Evolutionary conservation across 2,113 vertebrate species (phyloP).

Genomic region (Hipposideros armiger): DNA sequence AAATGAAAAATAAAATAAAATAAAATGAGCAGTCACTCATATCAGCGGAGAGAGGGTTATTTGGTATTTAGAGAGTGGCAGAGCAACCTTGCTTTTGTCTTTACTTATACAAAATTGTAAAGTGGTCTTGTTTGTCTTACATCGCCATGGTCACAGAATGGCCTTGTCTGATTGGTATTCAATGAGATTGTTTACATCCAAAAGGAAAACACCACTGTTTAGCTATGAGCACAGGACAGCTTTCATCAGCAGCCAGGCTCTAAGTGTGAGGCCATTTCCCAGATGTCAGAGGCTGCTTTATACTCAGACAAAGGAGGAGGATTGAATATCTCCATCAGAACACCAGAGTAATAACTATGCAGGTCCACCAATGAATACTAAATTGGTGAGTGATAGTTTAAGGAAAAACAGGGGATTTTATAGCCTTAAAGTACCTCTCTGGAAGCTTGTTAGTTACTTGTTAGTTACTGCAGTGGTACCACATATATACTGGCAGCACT

Average conservation of each 20-base stretch:
- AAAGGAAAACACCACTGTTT: not conserved
- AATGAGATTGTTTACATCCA: not conserved
- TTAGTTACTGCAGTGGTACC: not conserved
- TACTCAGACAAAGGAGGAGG: not conserved
- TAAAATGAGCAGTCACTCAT: not conserved
- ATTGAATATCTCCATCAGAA: not conserved
- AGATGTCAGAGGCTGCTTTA: not conserved
- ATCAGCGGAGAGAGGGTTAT: not conserved
- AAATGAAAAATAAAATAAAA: not conserved
- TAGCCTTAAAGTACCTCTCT: not conserved
- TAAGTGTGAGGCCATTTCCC: not conserved
- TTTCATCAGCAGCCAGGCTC: not conserved
- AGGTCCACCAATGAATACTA: not conserved
- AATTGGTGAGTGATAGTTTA: not conserved
- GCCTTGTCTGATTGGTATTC: not conserved
- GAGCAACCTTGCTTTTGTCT: not conserved
- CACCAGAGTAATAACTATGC: not conserved
- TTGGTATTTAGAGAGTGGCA: not conserved
- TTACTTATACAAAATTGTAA: not conserved
- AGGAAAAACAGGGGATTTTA: not conserved
- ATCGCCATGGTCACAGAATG: not conserved
- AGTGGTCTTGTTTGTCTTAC: not conserved
- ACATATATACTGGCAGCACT: not conserved
- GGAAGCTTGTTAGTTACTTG: not conserved
- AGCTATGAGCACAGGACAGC: not conserved